Percentiles rank a stretch among this genome's conserved stretches.
These are phyloP conservation scores for Epizoanthus illoricatus DNA, from an alignment of 92 coral and sea anemone genomes.

Conservation along the genomic window DNA sequence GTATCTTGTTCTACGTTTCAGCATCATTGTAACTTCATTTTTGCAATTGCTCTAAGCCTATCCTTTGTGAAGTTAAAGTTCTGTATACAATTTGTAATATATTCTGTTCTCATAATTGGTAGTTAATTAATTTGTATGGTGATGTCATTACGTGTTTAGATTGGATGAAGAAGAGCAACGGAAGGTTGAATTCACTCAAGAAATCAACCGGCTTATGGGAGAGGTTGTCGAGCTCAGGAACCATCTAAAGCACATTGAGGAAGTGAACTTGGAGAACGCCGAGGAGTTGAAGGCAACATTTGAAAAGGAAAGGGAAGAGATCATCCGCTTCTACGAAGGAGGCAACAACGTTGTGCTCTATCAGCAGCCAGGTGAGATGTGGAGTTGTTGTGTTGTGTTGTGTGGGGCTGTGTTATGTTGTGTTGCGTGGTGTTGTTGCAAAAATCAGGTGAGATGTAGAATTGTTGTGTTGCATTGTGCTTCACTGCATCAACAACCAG, in stretches of 20 bases:
- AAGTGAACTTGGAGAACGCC: slow-evolving; percentile 47
- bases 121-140: too few species aligned
- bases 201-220: slow-evolving; percentile 64
- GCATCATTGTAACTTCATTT: too few species aligned
- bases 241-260: slow-evolving; percentile 59
- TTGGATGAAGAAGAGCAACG: slow-evolving; percentile 66
- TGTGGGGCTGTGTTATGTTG: too few species aligned
- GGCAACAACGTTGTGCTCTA: slow-evolving; percentile 29
- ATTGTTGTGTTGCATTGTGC: neutral
- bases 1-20: too few species aligned
- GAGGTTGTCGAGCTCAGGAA: slow-evolving; percentile 67
- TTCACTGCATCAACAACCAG: too few species aligned
- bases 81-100: too few species aligned
- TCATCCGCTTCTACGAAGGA: slow-evolving; percentile 29
- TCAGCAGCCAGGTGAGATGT: slow-evolving; percentile 12
- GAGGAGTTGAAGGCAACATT: slow-evolving; percentile 53
- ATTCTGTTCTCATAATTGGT: too few species aligned
- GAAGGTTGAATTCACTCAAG: slow-evolving; percentile 63
- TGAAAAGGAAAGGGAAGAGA: slow-evolving; percentile 48
- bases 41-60: too few species aligned
- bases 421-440: slow-evolving; percentile 3
- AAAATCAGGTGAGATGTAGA: neutral
- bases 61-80: too few species aligned
- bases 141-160: neutral
- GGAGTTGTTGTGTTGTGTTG: neutral